Evolutionary conservation across 2,888 invertebrate species (phyloP).

Genomic region (Chesias legatella): DNA sequence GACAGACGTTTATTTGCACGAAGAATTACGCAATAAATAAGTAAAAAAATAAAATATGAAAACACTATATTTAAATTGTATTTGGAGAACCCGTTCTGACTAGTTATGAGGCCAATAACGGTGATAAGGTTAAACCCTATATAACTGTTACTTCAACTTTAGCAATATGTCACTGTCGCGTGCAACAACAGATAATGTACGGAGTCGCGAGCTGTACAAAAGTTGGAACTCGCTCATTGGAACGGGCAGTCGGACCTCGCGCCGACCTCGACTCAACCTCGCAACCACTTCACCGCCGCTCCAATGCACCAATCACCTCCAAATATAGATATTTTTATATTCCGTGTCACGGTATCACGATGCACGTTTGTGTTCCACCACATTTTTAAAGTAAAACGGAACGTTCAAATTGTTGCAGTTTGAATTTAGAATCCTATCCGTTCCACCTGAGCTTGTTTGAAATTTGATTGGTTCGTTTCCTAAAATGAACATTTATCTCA

Average conservation of each 20-base stretch:
- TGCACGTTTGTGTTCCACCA: constrained; percentile 34
- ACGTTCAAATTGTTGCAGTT: constrained; percentile 44
- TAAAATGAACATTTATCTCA: background rate
- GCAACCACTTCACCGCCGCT: constrained; percentile 63
- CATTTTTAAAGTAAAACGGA: constrained; percentile 38
- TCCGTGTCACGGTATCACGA: constrained; percentile 49
- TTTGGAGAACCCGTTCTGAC: too few relatives aligned
- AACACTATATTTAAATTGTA: too few relatives aligned
- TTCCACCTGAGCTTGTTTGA: constrained; percentile 33
- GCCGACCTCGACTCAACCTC: constrained; percentile 67
- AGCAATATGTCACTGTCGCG: background rate
- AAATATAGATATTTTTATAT: constrained; percentile 66
- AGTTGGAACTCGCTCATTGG: constrained; percentile 29
- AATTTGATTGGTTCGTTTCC: constrained; percentile 6
- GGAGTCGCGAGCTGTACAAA: constrained; percentile 38
- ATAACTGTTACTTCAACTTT: too few relatives aligned
- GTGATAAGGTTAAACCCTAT: too few relatives aligned
- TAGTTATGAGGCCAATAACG: too few relatives aligned
- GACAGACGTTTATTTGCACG: too few relatives aligned
- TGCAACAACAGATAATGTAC: constrained; percentile 4
- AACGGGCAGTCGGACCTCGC: constrained; percentile 51
- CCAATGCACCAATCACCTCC: constrained; percentile 62
- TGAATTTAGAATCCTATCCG: constrained; percentile 38
- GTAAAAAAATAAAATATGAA: too few relatives aligned
- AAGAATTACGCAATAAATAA: too few relatives aligned